Base-by-base conservation (phyloP, 2,797 vertebrate species). In the Gymnodraco acuticeps region DNA sequence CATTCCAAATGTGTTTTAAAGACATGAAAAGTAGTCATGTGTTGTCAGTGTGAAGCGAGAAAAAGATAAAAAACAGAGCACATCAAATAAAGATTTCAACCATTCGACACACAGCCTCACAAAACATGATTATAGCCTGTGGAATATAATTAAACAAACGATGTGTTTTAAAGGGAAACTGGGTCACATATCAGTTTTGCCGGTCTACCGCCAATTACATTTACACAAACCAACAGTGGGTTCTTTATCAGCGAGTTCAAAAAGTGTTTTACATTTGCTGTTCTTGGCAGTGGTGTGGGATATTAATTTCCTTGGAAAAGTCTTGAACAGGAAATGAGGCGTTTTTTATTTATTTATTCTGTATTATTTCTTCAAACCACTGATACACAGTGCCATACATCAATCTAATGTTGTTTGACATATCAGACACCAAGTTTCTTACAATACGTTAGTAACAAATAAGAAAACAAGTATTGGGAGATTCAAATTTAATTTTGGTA, bases 161-260 rank as follows among this genome's bases (percentile, higher is more conserved):
- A 53, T 47, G 31, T 27, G 27, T 45, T 80, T 56, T 41, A 11
- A 42, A 17, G 20, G 47, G 38, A 63, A 89, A 86, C 53, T 74
- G 53, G 82, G 84, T 81, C 84, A 80, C 53, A 31, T 23, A 27
- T 63, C 50, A 52, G 43, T 55, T 56, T 61, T 16, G 31, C 56
- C 17, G 19, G 42, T 59, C 19, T 3, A 12, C 38, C 16, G 11
- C 16, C 60, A 73, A 54, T 73, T 54, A 17, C 52, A 71, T 64
- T 50, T 13, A 48, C 16, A 7, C 31, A 63, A 17, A 62, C 61
- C 48, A 64, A 9, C 16, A 13, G 52, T 17, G 15, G 45, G 54
- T 78, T 54, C 27, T 46, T 73, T 54, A 20, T 9, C 59, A 53
- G 56, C 46, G 10, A 50, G 9, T 19, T 72, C 12, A 38, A 9